Evolutionary conservation across 2,797 vertebrate species (phyloP), one percentile per base, ranked within the genome.

Genomic region (Hoplostethus mediterraneus): DNA sequence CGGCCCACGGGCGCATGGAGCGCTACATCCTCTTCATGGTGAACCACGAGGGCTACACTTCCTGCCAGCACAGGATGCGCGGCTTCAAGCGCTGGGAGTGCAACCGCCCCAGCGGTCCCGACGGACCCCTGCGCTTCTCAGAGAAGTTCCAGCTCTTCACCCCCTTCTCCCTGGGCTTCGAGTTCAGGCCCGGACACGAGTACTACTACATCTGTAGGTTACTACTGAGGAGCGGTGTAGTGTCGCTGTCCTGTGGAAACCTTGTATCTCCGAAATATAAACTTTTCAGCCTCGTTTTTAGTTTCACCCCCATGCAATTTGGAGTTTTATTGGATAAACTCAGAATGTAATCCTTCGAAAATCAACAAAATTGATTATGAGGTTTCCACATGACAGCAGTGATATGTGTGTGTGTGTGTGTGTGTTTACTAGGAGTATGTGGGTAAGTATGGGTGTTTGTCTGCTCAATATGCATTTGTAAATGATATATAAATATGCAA

Each of bases 71-170:
- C 91, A 93, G 96, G 77, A 96, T 97, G 93, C 95, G 96, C 1
- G 98, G 97, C 90, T 97, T 98, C 94, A 98, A 98, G 75, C 97
- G 98, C 84, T 99, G 98, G 98, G 97, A 98, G 86, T 99, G 98
- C 87, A 98, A 98, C 93, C 93, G 96, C 2, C 98, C 98, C 4
- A 96, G 94, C 10, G 96, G 97, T 8, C 95, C 95, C 0, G 96
- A 96, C n/a, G 97, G 97, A 3, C 96, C 98, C 12, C 96, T 99
- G 87, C 96, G 97, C 90, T 99, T 99, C 90, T 98, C 97, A 0
- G 98, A 99, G 93, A 99, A 99, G 91, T 98, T 99, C 91, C 97
- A 99, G 93, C 97, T 98, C 92, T 99, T 98, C 95, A 99, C 97
- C 0, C 97, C 98, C 42, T 99, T 99, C 94, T 99, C 97, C 1